phyloP scores from a whole-genome alignment of 2,888 invertebrate genomes.

The Orthonychiurus folsomi region DNA sequence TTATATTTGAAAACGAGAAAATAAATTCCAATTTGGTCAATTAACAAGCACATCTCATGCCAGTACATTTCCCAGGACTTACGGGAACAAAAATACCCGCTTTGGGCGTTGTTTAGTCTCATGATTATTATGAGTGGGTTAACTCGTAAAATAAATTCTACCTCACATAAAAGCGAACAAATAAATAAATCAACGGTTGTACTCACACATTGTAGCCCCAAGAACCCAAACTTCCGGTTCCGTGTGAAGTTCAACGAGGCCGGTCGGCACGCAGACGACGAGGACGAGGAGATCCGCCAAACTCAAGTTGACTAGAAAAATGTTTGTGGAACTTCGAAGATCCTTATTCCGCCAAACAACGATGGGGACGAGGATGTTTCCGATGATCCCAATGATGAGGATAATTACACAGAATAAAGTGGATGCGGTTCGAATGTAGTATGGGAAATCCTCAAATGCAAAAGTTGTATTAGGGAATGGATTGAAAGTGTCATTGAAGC shows the following conservation, averaged over 20 bases:
- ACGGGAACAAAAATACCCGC: too few species aligned
- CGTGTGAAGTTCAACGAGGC: constrained; percentile 85
- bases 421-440: constrained; percentile 77
- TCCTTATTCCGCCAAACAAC: constrained; percentile 86
- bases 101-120: too few species aligned
- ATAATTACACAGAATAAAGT: constrained; percentile 80
- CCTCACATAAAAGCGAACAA: not conserved
- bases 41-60: too few species aligned
- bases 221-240: constrained; percentile 86
- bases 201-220: constrained; percentile 89
- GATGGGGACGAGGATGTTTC: constrained; percentile 86
- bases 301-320: constrained; percentile 86
- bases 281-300: constrained; percentile 86
- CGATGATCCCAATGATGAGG: constrained; percentile 80
- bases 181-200: not conserved
- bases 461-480: too few species aligned
- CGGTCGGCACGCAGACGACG: constrained; percentile 83
- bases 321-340: constrained; percentile 81
- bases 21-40: too few species aligned
- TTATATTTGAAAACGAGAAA: too few species aligned
- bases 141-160: too few species aligned
- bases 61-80: too few species aligned
- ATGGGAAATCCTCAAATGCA: too few species aligned
- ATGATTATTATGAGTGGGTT: too few species aligned
- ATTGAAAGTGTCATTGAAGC: too few species aligned